Percentiles rank a stretch among this genome's conserved stretches.
These are phyloP conservation scores for Leptura quadrifasciata DNA, from an alignment of 2,888 invertebrate species.

Conservation along the genomic window DNA sequence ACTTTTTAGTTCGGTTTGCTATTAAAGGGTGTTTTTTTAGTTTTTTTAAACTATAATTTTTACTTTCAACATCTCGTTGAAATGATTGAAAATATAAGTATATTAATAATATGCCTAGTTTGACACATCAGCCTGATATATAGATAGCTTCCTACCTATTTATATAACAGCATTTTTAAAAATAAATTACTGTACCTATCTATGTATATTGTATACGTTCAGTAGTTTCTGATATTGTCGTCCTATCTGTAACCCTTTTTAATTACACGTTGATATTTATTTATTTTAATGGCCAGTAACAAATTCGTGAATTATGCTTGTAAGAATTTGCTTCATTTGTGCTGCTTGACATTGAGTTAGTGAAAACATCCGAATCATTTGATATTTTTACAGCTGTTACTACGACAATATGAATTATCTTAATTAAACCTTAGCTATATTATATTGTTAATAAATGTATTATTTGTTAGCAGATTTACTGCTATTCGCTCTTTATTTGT, in stretches of 20 bases:
- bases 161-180: neutral
- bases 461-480: neutral
- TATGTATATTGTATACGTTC: neutral
- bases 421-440: neutral
- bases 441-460: neutral
- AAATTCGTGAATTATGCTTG: neutral
- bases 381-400: neutral
- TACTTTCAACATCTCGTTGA: too few relatives aligned
- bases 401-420: neutral
- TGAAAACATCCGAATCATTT: neutral
- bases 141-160: neutral
- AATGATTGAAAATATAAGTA: neutral
- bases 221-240: neutral
- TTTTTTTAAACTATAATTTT: too few relatives aligned
- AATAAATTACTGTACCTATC: neutral
- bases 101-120: slow-evolving; percentile 7
- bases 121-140: neutral
- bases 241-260: neutral
- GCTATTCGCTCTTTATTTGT: neutral
- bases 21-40: too few relatives aligned
- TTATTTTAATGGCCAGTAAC: neutral
- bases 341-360: neutral
- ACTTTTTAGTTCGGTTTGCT: too few relatives aligned
- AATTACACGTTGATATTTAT: neutral
- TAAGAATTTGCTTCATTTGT: neutral